Conservation (phyloP, 1,140 invertebrate genomes). For the Solenopsis invicta region DNA sequence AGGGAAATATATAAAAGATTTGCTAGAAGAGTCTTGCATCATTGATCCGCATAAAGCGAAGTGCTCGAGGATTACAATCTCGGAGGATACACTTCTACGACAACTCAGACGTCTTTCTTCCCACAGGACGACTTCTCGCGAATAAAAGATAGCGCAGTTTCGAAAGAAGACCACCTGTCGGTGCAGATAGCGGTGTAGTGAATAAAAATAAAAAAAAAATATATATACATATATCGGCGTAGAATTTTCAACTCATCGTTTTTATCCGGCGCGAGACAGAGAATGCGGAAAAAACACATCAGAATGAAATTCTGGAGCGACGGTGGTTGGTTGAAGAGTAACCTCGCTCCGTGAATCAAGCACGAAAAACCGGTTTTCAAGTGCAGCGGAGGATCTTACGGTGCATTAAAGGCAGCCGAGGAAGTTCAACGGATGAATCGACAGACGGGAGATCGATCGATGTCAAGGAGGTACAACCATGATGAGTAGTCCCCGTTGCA, state of each 20-base stretch:
- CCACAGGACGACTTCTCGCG: constrained; percentile 42
- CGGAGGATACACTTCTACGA: not conserved
- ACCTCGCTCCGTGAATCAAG: constrained; percentile 60
- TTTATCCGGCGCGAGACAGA: not conserved
- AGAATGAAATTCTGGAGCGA: constrained; percentile 44
- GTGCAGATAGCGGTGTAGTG: not conserved
- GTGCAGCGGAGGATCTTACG: constrained; percentile 61
- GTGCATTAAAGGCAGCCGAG: constrained; percentile 50
- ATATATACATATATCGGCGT: no score
- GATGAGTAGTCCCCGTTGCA: constrained; percentile 30
- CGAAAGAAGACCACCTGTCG: not conserved
- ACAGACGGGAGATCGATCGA: constrained; percentile 67
- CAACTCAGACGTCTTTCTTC: not conserved
- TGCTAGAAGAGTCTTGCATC: constrained; percentile 2
- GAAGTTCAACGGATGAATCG: constrained; percentile 56
- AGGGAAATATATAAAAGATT: not conserved
- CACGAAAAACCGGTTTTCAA: constrained; percentile 68
- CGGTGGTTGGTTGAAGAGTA: constrained; percentile 39
- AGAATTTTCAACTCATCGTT: constrained; percentile 4
- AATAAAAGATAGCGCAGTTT: constrained; percentile 43
- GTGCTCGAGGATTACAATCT: constrained; percentile 33
- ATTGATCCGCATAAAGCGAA: constrained; percentile 30
- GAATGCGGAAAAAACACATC: constrained; percentile 56
- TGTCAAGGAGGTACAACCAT: constrained; percentile 15
- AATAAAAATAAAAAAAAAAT: constrained; percentile 5